Base-by-base conservation (phyloP, 2,797 vertebrate species). In the Salmo trutta region DNA sequence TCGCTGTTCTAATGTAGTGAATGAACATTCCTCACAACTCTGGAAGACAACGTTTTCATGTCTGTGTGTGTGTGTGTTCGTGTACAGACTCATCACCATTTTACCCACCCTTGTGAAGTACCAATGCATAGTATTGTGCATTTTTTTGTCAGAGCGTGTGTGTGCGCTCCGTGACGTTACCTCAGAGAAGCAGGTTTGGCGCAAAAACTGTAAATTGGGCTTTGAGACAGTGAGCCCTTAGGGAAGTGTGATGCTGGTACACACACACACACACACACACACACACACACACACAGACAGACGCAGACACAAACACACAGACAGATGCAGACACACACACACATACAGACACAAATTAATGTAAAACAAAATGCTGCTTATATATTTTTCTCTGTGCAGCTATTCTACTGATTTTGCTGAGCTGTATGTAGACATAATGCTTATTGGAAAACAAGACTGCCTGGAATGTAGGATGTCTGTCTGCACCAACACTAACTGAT, bases 1-100 rank as follows among this genome's bases (percentile, higher is more conserved):
- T n/a, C 19, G 54, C 54, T 59, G 54, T 59, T n/a, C 54, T 59
- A 59, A 59, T 59, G 54, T n/a, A 59, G n/a, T 59, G 54, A 59
- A n/a, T 5, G 19, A 59, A 5, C 16, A 5, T 56, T 56, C 5
- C 4, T 56, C 53, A 53, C 51, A 54, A 59, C 54, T 21, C 19
- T 59, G 54, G 54, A n/a, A 59, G 54, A 6, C 54, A 6, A 59
- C 21, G 33, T 36, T 5, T 59, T 21, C 3, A 16, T 53, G 52
- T 17, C 0, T 53, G 52, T 53, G 52, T 53, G 52, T 17, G 52
- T 17, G 52, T 53, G 52, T 53, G 51, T 8, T 0, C 19, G n/a
- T n/a, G 19, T 12, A 59, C 54, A 54, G 4, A 16, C 53, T 54
- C 3, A 19, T 16, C 53, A 54, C 16, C 4, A 54, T 54, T 54